Percentiles rank a stretch among this genome's conserved stretches.
Conservation (phyloP, 2,888 invertebrate species). For the Andrena dorsata region DNA sequence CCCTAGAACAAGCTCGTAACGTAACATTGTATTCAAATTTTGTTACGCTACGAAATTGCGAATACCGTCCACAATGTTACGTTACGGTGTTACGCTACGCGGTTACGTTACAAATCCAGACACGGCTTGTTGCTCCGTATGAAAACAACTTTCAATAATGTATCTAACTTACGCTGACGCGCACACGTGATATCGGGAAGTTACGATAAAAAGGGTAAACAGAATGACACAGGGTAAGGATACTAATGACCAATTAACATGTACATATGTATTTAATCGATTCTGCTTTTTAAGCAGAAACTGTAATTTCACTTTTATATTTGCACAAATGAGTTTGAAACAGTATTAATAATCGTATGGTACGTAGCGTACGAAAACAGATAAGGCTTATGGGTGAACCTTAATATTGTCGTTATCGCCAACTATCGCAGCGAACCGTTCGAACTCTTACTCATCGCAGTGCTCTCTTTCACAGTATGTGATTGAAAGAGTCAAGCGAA, state of each 20-base stretch:
- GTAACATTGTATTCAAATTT: too few relatives aligned
- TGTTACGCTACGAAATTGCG: too few relatives aligned
- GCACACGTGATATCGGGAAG: too few relatives aligned
- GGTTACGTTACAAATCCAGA: too few relatives aligned
- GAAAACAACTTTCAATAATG: neutral
- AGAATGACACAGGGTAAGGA: neutral
- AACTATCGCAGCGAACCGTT: neutral
- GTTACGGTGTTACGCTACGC: too few relatives aligned
- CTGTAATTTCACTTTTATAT: neutral
- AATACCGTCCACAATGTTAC: too few relatives aligned
- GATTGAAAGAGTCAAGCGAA: constrained; percentile 18
- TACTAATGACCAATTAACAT: neutral
- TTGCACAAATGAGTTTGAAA: neutral
- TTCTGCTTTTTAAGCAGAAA: neutral
- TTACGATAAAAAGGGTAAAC: neutral
- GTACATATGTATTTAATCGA: neutral
- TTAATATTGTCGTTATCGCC: neutral
- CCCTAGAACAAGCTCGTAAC: too few relatives aligned
- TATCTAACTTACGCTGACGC: too few relatives aligned
- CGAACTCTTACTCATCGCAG: too few relatives aligned
- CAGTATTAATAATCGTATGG: neutral
- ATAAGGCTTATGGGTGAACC: neutral
- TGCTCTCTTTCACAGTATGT: neutral
- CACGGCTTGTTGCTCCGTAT: neutral
- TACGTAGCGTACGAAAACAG: too few relatives aligned